Conservation (phyloP, 53 echinoderm and acorn worm genomes). For the Stichopus horrens region DNA sequence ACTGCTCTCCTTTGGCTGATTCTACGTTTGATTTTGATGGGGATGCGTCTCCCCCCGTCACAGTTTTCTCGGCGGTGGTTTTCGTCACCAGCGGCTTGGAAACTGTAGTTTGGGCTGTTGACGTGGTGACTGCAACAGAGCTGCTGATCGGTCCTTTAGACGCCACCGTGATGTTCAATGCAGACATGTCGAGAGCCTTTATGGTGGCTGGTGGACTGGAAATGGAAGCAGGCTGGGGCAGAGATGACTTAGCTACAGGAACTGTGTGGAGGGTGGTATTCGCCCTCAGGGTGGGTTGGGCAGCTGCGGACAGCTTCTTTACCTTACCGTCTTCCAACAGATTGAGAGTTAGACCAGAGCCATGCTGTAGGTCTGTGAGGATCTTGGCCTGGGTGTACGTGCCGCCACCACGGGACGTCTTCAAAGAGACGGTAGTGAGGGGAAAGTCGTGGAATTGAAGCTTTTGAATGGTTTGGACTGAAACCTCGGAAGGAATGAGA, state of each 20-base stretch:
- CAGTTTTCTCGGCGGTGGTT: neutral
- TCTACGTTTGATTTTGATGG: neutral
- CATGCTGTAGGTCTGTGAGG: constrained; percentile 81
- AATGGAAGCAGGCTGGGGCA: neutral
- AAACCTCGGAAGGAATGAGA: neutral
- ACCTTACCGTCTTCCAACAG: constrained; percentile 50
- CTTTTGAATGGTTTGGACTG: constrained; percentile 95
- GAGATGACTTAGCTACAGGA: neutral
- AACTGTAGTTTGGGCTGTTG: neutral
- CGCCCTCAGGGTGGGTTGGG: constrained; percentile 7
- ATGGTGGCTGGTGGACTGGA: neutral
- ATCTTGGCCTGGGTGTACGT: constrained; percentile 90
- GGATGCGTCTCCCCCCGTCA: neutral
- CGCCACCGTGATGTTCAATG: neutral
- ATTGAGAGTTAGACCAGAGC: constrained; percentile 51
- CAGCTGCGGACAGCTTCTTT: constrained; percentile 26
- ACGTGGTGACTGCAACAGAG: neutral
- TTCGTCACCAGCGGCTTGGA: neutral
- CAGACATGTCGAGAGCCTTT: neutral
- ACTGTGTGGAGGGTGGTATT: constrained; percentile 38
- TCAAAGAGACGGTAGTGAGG: constrained; percentile 86
- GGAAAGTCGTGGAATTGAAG: constrained; percentile 99
- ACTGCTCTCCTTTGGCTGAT: neutral
- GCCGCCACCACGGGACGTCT: constrained; percentile 40
- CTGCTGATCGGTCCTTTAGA: constrained; percentile 12